A percentile compares a stretch with the other conserved stretches of the same genome.
These are phyloP conservation scores for Monopterus albus DNA, from an alignment of 2,113 vertebrate genomes.

Conservation along the genomic window DNA sequence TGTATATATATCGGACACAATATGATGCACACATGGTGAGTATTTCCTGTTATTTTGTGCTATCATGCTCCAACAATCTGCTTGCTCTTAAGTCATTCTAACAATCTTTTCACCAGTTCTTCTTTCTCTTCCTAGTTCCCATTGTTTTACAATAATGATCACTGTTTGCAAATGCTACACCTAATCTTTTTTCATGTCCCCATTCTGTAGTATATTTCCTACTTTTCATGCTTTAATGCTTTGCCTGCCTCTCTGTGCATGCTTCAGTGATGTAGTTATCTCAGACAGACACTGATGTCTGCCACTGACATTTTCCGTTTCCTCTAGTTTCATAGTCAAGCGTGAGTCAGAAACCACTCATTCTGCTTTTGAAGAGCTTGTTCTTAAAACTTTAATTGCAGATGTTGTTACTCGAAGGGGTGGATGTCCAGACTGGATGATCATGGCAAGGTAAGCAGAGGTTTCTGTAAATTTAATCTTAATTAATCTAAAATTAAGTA, in stretches of 20 bases:
- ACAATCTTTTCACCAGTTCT: conserved; percentile 4
- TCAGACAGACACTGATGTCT: neutral
- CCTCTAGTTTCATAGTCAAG: conserved; percentile 18
- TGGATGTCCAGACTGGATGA: conserved; percentile 83
- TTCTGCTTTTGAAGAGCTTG: conserved; percentile 6
- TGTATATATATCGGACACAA: neutral
- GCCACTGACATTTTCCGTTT: conserved; percentile 43
- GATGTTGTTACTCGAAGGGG: conserved; percentile 74
- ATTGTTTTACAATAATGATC: neutral
- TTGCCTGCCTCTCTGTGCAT: neutral
- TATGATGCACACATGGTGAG: conserved; percentile 45
- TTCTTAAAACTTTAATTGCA: conserved; percentile 47
- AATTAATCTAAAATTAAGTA: neutral
- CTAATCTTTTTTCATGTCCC: conserved; percentile 15
- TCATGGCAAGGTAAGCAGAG: conserved; percentile 73
- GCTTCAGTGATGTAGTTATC: neutral
- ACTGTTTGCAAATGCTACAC: neutral
- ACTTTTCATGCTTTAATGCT: neutral
- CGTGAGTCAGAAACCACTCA: conserved; percentile 30
- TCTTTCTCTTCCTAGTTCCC: conserved; percentile 10
- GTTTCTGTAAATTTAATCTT: neutral
- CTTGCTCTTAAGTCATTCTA: neutral
- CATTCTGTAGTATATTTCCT: neutral
- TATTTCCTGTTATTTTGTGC: conserved; percentile 13
- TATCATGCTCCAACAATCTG: neutral